Conservation (phyloP, 2,888 invertebrate genomes). For the Eupelmus urozonus region DNA sequence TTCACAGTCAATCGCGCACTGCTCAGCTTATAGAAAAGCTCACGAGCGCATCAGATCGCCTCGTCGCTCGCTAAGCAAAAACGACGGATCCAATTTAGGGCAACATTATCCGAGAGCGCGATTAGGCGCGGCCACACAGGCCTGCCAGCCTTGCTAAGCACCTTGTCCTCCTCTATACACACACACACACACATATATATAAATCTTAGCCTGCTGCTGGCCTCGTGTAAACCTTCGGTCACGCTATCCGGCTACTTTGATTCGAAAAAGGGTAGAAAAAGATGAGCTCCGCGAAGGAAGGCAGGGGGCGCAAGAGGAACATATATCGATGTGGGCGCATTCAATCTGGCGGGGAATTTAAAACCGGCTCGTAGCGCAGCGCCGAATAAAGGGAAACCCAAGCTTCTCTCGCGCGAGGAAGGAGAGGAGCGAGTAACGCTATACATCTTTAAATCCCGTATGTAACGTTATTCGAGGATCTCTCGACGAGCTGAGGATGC, state of each 20-base stretch:
- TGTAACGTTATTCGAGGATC: slow-evolving; percentile 48
- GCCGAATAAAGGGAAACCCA: slow-evolving; percentile 62
- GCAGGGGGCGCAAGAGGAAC: neutral
- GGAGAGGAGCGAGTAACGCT: slow-evolving; percentile 49
- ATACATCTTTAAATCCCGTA: slow-evolving; percentile 59
- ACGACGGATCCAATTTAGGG: slow-evolving; percentile 40
- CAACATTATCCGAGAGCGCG: slow-evolving; percentile 12
- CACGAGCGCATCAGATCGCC: too few species aligned
- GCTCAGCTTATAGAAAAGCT: too few species aligned
- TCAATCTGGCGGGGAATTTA: slow-evolving; percentile 45
- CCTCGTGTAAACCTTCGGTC: neutral
- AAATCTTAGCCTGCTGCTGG: neutral
- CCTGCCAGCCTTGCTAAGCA: neutral
- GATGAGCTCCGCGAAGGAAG: neutral
- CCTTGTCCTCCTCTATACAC: too few species aligned
- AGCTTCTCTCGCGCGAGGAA: slow-evolving; percentile 47
- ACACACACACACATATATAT: too few species aligned
- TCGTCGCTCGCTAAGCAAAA: slow-evolving; percentile 10
- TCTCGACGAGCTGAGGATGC: neutral
- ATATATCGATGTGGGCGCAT: slow-evolving; percentile 55
- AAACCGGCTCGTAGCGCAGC: slow-evolving; percentile 54
- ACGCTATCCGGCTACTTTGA: slow-evolving; percentile 8
- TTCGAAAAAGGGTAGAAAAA: neutral
- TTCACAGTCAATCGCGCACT: too few species aligned
- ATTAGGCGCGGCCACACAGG: neutral